A percentile compares a stretch with the other conserved stretches of the same genome.
These are phyloP conservation scores for Antigone vipio DNA, from an alignment of 2,113 vertebrate species.

Conservation along the genomic window DNA sequence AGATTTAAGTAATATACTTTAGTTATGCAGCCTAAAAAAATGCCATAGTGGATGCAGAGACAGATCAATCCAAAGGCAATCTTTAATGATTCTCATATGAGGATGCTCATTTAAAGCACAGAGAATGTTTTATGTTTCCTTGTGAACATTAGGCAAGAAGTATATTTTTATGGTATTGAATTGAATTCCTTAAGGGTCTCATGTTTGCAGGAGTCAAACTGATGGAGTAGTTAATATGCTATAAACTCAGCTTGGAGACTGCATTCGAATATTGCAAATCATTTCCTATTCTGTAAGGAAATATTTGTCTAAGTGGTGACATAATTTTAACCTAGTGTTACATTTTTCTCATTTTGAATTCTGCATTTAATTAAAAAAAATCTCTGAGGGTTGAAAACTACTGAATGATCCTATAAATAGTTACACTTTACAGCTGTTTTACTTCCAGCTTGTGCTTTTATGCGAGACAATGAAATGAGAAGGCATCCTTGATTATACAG, in stretches of 20 bases:
- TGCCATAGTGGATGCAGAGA: background rate
- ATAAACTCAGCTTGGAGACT: background rate
- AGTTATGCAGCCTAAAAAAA: background rate
- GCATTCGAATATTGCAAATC: background rate
- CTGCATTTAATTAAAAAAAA: background rate
- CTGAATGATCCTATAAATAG: background rate
- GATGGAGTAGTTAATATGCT: background rate
- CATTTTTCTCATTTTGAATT: background rate
- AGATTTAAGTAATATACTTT: background rate
- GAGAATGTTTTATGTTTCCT: background rate
- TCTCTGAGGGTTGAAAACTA: background rate
- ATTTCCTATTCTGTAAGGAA: constrained; percentile 1
- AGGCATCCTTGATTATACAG: background rate
- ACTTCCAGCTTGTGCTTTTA: background rate
- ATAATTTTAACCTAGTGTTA: background rate
- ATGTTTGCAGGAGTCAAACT: background rate
- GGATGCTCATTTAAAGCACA: background rate
- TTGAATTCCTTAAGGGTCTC: background rate
- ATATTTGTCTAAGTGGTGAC: background rate
- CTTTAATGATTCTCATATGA: background rate
- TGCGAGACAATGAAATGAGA: background rate
- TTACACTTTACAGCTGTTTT: background rate
- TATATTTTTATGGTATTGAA: background rate
- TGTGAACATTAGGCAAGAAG: background rate
- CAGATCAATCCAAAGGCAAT: background rate